These are phyloP conservation scores for Acrobasis suavella DNA, from an alignment of 2,888 invertebrate genomes.

Conservation along the genomic window DNA sequence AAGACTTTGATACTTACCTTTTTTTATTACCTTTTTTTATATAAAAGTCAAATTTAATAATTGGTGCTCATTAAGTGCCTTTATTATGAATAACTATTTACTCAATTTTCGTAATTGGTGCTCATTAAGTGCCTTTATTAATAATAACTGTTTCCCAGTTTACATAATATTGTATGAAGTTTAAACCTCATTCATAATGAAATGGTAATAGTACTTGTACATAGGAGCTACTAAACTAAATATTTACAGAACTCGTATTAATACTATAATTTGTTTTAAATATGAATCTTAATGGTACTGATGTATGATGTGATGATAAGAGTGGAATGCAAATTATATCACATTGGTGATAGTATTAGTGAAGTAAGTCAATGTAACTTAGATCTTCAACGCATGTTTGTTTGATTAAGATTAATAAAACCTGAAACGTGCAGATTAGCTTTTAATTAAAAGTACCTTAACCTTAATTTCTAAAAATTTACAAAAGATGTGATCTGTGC, in stretches of 20 bases:
- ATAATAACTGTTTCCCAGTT: too few relatives aligned
- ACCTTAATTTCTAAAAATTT: neutral
- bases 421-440: conserved; percentile 2
- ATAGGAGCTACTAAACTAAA: neutral
- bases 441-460: neutral
- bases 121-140: too few relatives aligned
- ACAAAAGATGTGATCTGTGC: too few relatives aligned
- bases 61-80: too few relatives aligned
- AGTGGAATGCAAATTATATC: neutral
- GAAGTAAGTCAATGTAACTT: neutral
- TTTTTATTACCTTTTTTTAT: too few relatives aligned
- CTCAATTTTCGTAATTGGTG: too few relatives aligned
- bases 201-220: neutral
- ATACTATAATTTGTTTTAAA: neutral
- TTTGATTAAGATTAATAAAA: conserved; percentile 8
- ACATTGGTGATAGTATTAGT: conserved; percentile 1
- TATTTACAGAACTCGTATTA: neutral
- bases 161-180: too few relatives aligned
- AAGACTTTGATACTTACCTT: too few relatives aligned
- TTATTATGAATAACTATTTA: too few relatives aligned
- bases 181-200: neutral
- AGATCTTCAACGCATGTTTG: neutral
- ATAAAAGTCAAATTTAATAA: too few relatives aligned
- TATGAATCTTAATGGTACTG: neutral
- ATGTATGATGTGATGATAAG: too few relatives aligned